Conservation (phyloP, 1,140 invertebrate species). For the Pissodes strobi region DNA sequence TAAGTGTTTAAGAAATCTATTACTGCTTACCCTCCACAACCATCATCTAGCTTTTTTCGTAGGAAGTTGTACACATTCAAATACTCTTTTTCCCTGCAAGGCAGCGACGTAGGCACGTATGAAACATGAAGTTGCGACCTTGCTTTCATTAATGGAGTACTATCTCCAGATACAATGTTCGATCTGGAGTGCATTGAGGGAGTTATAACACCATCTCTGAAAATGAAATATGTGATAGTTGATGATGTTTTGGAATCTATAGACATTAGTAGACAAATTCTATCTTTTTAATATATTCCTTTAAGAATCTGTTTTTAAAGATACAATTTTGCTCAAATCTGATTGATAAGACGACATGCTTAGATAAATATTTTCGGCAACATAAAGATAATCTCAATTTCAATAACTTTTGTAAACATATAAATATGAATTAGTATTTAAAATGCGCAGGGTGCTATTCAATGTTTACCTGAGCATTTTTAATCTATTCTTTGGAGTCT, state of each 20-base stretch:
- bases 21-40: constrained; percentile 72
- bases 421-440: too few relatives aligned
- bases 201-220: constrained; percentile 47
- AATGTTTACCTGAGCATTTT: constrained; percentile 30
- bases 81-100: constrained; percentile 78
- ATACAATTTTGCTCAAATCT: too few relatives aligned
- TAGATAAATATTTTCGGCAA: not conserved
- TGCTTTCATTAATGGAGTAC: not conserved
- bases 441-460: too few relatives aligned
- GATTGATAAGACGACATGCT: too few relatives aligned
- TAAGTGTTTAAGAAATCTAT: too few relatives aligned
- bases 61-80: constrained; percentile 78
- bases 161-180: constrained; percentile 33
- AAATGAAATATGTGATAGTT: constrained; percentile 6
- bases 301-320: too few relatives aligned
- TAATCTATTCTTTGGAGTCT: constrained; percentile 25
- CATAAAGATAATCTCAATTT: too few relatives aligned
- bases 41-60: constrained; percentile 73
- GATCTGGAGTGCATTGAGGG: constrained; percentile 45
- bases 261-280: too few relatives aligned
- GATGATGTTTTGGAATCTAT: too few relatives aligned
- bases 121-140: constrained; percentile 46
- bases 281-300: too few relatives aligned
- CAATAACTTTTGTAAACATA: too few relatives aligned
- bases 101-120: constrained; percentile 70